These are phyloP conservation scores for Nomada ruficornis DNA, from an alignment of 2,888 invertebrate species.

Conservation along the genomic window DNA sequence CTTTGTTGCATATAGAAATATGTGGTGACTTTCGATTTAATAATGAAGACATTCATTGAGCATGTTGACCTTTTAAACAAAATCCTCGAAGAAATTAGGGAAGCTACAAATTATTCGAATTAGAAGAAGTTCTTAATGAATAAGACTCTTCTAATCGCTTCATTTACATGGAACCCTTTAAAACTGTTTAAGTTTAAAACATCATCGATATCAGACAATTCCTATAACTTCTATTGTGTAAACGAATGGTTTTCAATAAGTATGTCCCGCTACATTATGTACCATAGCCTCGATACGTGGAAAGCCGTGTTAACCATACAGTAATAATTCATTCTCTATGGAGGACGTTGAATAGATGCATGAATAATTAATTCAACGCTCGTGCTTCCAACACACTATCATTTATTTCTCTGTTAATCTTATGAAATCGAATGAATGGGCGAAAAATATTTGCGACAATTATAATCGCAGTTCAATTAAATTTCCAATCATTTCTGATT, in stretches of 20 bases:
- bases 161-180: no score
- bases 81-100: not conserved
- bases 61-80: slow-evolving; percentile 7
- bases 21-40: slow-evolving; percentile 63
- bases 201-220: no score
- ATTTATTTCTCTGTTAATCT: no score
- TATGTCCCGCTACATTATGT: slow-evolving; percentile 11
- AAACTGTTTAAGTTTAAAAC: no score
- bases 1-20: slow-evolving; percentile 61
- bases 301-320: slow-evolving; percentile 19
- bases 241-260: slow-evolving; percentile 33
- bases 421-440: not conserved
- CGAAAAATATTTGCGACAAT: not conserved
- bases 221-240: no score
- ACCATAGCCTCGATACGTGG: slow-evolving; percentile 26
- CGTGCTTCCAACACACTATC: not conserved
- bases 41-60: slow-evolving; percentile 40
- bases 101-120: not conserved
- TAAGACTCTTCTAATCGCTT: not conserved
- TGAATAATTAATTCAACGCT: not conserved
- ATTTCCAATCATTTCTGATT: not conserved
- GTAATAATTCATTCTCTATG: slow-evolving; percentile 1
- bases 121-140: no score
- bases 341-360: slow-evolving; percentile 9
- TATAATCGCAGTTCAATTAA: not conserved